phyloP scores from a whole-genome alignment of 2,797 vertebrate species.

The Oophaga sylvatica region DNA sequence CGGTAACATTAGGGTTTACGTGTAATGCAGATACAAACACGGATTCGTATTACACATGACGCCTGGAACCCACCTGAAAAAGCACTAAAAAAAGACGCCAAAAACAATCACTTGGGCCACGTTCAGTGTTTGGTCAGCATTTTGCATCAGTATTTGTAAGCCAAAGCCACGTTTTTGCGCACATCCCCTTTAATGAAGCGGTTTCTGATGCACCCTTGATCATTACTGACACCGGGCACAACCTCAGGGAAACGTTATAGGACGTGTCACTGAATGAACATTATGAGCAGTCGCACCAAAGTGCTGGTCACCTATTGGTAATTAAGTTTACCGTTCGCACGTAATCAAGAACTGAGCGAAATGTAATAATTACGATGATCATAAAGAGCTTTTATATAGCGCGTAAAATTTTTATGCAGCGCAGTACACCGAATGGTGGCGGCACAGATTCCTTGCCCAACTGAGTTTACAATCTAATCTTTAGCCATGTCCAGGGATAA shows the following conservation, averaged over 20 bases:
- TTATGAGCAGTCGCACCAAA: background rate
- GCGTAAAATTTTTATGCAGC: conserved; percentile 15
- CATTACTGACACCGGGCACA: background rate
- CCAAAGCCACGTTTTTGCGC: background rate
- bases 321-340: conserved; percentile 35
- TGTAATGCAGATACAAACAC: too few relatives aligned
- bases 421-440: conserved; percentile 1
- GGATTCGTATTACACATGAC: too few relatives aligned
- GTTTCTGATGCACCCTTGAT: too few relatives aligned
- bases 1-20: background rate
- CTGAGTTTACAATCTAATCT: conserved; percentile 38
- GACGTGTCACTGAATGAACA: background rate
- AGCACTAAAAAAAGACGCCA: too few relatives aligned
- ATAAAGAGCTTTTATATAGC: conserved; percentile 24
- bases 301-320: conserved; percentile 4
- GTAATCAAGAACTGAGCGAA: conserved; percentile 12
- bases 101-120: too few relatives aligned
- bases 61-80: too few relatives aligned
- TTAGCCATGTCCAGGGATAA: conserved; percentile 10
- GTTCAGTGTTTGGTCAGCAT: too few relatives aligned
- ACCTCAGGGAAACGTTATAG: background rate
- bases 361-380: conserved; percentile 16
- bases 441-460: conserved; percentile 23
- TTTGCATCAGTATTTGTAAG: too few relatives aligned
- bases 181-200: background rate